phyloP scores from a whole-genome alignment of 2,888 invertebrate species.

The Lepeophtheirus nordmannii region DNA sequence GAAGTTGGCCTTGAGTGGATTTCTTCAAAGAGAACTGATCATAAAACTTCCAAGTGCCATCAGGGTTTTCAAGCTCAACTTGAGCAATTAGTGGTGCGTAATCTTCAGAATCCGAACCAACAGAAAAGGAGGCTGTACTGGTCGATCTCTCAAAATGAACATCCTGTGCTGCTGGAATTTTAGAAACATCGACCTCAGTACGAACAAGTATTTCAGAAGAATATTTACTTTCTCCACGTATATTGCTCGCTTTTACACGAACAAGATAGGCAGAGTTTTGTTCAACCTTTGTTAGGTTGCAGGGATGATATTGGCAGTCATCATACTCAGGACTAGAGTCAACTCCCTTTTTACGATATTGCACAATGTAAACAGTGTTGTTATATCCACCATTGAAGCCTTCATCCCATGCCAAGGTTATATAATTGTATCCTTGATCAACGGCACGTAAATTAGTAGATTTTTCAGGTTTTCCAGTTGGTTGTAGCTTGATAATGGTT shows the following conservation, averaged over 20 bases:
- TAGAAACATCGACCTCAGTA: constrained; percentile 1
- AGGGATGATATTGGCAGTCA: not conserved
- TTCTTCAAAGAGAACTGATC: not conserved
- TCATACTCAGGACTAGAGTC: not conserved
- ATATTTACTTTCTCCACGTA: constrained; percentile 10
- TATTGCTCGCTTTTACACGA: constrained; percentile 3
- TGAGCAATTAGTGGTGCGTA: not conserved
- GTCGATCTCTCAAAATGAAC: constrained; percentile 2
- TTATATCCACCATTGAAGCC: constrained; percentile 17
- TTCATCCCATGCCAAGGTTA: not conserved
- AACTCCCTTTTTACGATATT: not conserved
- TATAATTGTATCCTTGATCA: not conserved
- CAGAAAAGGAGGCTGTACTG: not conserved
- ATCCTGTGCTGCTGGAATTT: not conserved
- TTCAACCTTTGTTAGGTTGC: constrained; percentile 1
- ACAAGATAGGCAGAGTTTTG: constrained; percentile 16
- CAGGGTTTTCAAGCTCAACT: not conserved
- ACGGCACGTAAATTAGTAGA: not conserved
- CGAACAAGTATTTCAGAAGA: not conserved
- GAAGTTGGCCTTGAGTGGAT: not conserved
- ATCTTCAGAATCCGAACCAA: not conserved
- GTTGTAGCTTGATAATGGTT: not conserved
- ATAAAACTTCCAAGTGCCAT: not conserved
- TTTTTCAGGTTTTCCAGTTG: constrained; percentile 13
- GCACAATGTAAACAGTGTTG: not conserved